Evolutionary conservation across 1,140 invertebrate genomes (phyloP).

Genomic region (Ganaspis sp.): DNA sequence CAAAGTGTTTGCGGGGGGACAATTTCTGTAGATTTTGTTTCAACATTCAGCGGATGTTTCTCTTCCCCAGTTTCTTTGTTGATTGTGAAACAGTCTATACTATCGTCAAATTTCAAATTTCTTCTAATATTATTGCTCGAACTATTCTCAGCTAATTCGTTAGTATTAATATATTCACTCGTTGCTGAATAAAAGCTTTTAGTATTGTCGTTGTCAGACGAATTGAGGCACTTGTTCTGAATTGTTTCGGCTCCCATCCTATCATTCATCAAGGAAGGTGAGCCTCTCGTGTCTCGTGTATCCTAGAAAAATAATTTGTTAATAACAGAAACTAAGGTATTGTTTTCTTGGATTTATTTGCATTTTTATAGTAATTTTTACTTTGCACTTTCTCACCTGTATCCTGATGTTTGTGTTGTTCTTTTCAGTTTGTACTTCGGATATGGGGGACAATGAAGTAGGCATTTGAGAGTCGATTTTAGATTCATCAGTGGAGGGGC

Average conservation of each 20-base stretch:
- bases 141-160: neutral
- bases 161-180: neutral
- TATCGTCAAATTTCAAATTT: neutral
- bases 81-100: neutral
- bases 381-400: neutral
- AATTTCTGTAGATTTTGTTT: neutral
- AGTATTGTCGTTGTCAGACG: neutral
- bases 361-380: no score
- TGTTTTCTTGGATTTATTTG: no score
- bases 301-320: neutral
- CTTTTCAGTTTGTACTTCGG: slow-evolving; percentile 37
- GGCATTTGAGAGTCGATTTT: slow-evolving; percentile 29
- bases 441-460: slow-evolving; percentile 41
- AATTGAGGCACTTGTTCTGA: neutral
- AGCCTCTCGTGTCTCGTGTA: neutral
- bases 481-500: slow-evolving; percentile 34
- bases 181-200: slow-evolving; percentile 2
- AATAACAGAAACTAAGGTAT: no score
- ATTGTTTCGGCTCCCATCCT: neutral
- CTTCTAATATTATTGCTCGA: neutral
- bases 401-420: neutral
- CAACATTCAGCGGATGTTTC: no score
- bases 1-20: slow-evolving; percentile 53
- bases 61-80: no score
- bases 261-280: neutral